Evolutionary conservation across 2,113 vertebrate species (phyloP).

Genomic region (Pimephales promelas): DNA sequence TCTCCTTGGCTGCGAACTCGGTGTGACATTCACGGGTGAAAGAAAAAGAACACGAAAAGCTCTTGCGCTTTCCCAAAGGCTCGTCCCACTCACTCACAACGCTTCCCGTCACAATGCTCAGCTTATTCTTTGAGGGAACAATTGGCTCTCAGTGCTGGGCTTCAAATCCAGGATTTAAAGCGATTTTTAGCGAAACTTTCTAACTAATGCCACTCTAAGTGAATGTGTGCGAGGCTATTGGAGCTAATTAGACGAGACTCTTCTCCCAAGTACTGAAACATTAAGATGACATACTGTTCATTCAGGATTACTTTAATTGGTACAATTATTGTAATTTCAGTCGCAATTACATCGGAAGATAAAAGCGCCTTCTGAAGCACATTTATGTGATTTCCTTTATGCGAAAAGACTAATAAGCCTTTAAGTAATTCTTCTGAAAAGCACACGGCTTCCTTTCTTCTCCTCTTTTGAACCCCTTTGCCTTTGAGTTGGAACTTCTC

Average conservation of each 20-base stretch:
- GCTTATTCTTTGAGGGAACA: conserved; percentile 76
- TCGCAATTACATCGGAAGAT: conserved; percentile 93
- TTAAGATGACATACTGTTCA: conserved; percentile 97
- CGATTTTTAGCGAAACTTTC: conserved; percentile 87
- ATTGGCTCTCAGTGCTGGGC: conserved; percentile 81
- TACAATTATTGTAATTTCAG: conserved; percentile 98
- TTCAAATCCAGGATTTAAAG: conserved; percentile 83
- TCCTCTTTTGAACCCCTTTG: conserved; percentile 69
- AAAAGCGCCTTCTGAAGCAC: conserved; percentile 90
- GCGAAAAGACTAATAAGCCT: conserved; percentile 72
- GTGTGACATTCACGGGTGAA: conserved; percentile 42
- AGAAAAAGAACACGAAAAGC: conserved; percentile 27
- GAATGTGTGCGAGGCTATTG: conserved; percentile 89
- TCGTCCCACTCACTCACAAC: conserved; percentile 19
- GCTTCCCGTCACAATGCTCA: conserved; percentile 50
- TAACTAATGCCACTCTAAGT: conserved; percentile 92
- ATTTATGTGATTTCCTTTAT: conserved; percentile 79
- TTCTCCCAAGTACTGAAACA: conserved; percentile 91
- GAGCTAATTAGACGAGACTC: conserved; percentile 92
- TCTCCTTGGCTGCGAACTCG: neutral
- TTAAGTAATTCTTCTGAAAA: conserved; percentile 66
- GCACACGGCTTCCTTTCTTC: conserved; percentile 55
- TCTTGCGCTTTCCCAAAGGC: conserved; percentile 29
- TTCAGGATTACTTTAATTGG: conserved; percentile 99
- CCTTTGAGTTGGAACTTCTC: conserved; percentile 63